A percentile compares a stretch with the other conserved stretches of the same genome.
These are phyloP conservation scores for Hemiprocne comata DNA, from an alignment of 2,113 vertebrate genomes.

Conservation along the genomic window DNA sequence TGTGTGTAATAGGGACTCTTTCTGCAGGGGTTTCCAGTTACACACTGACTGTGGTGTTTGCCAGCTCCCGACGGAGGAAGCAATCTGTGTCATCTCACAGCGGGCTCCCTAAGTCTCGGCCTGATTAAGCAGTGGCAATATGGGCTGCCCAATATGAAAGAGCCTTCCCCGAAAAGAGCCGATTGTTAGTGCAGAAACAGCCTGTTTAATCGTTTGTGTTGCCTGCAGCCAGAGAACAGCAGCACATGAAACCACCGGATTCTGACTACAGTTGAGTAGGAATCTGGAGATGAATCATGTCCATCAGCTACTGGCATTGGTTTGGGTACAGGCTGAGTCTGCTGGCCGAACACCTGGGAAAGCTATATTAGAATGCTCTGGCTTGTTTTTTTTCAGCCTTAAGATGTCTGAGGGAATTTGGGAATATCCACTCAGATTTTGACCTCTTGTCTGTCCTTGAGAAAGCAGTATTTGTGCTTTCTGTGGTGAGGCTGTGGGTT, in stretches of 20 bases:
- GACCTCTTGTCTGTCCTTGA: neutral
- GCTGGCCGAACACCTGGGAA: neutral
- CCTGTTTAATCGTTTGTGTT: neutral
- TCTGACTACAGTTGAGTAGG: neutral
- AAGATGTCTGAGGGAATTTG: neutral
- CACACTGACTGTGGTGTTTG: neutral
- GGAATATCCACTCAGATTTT: neutral
- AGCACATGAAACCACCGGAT: neutral
- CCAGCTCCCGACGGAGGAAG: neutral
- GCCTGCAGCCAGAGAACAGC: neutral
- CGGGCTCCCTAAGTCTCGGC: slow-evolving; percentile 28
- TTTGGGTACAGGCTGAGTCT: neutral
- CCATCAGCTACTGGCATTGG: neutral
- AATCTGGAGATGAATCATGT: neutral
- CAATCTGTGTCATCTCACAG: slow-evolving; percentile 65
- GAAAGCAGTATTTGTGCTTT: neutral
- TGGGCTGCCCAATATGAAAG: slow-evolving; percentile 13
- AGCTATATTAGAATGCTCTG: neutral
- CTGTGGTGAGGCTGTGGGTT: neutral
- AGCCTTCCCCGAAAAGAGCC: neutral
- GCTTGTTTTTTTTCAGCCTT: neutral
- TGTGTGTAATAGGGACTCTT: neutral
- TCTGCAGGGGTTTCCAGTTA: neutral
- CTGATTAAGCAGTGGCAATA: slow-evolving; percentile 45
- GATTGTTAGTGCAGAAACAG: slow-evolving; percentile 12